Conservation (phyloP, 1,140 invertebrate genomes). For the Globodera ellingtonae region DNA sequence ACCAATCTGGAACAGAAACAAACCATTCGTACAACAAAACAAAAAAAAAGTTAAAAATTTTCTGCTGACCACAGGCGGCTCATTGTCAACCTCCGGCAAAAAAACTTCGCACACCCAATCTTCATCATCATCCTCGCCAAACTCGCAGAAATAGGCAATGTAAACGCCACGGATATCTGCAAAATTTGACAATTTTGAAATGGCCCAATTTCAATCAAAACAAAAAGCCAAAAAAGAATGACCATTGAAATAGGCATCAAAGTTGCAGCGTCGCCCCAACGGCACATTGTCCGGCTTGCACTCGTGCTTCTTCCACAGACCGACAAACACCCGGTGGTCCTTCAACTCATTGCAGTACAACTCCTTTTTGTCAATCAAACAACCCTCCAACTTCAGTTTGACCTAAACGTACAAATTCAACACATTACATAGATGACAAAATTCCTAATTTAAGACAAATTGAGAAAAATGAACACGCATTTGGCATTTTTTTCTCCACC, state of each 20-base stretch:
- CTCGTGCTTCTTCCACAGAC: slow-evolving; percentile 28
- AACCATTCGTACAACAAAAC: too few relatives aligned
- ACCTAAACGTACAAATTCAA: slow-evolving; percentile 15
- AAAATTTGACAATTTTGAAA: neutral
- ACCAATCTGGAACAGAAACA: neutral
- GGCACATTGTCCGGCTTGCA: slow-evolving; percentile 27
- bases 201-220: neutral
- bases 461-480: too few relatives aligned
- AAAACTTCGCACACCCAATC: slow-evolving; percentile 1
- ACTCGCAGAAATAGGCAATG: slow-evolving; percentile 19
- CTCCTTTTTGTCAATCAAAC: slow-evolving; percentile 22
- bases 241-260: slow-evolving; percentile 32
- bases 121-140: slow-evolving; percentile 9
- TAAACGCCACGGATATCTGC: slow-evolving; percentile 18
- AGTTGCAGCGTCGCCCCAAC: slow-evolving; percentile 15
- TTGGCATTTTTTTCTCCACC: too few relatives aligned
- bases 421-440: too few relatives aligned
- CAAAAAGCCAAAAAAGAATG: neutral
- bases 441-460: too few relatives aligned
- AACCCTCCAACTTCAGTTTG: slow-evolving; percentile 29
- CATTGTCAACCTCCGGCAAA: neutral
- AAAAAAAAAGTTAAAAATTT: neutral
- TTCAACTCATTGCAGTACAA: slow-evolving; percentile 29
- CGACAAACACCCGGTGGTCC: slow-evolving; percentile 24
- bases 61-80: neutral